phyloP scores from a whole-genome alignment of 2,797 vertebrate species.

The Chelmon rostratus region DNA sequence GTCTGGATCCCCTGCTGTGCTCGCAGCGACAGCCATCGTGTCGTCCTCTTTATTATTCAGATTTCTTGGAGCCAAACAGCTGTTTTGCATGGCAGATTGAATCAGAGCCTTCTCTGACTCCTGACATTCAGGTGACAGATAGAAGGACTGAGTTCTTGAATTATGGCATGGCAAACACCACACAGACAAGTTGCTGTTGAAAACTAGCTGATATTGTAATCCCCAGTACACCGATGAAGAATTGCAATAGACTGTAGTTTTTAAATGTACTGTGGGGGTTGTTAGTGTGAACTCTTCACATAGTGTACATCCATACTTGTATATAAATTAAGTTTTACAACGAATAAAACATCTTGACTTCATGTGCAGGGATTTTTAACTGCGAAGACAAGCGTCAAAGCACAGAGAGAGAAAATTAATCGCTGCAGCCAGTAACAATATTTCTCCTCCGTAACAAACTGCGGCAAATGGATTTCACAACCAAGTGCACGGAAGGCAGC shows the following conservation, averaged over 20 bases:
- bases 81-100: conserved; percentile 83
- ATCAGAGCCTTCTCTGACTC: conserved; percentile 70
- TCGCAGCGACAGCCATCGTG: conserved; percentile 71
- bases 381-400: conserved; percentile 67
- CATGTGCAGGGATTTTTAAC: conserved; percentile 68
- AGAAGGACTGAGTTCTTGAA: conserved; percentile 44
- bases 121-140: conserved; percentile 69
- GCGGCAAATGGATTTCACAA: conserved; percentile 67
- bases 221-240: conserved; percentile 33
- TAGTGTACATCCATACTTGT: conserved; percentile 56
- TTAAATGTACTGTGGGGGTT: conserved; percentile 60
- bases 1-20: conserved; percentile 73
- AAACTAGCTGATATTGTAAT: conserved; percentile 35
- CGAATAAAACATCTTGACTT: conserved; percentile 77
- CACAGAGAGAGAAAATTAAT: conserved; percentile 75
- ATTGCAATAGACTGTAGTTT: conserved; percentile 45
- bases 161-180: not conserved
- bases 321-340: conserved; percentile 74
- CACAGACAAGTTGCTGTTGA: conserved; percentile 23
- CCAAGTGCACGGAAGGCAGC: conserved; percentile 54
- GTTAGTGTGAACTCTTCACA: conserved; percentile 60
- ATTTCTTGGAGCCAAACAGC: conserved; percentile 83
- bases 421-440: conserved; percentile 71
- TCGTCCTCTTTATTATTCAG: conserved; percentile 83
- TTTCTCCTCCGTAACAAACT: conserved; percentile 76